Evolutionary conservation across 2,113 vertebrate species (phyloP).

Genomic region (Arizona elegans): DNA sequence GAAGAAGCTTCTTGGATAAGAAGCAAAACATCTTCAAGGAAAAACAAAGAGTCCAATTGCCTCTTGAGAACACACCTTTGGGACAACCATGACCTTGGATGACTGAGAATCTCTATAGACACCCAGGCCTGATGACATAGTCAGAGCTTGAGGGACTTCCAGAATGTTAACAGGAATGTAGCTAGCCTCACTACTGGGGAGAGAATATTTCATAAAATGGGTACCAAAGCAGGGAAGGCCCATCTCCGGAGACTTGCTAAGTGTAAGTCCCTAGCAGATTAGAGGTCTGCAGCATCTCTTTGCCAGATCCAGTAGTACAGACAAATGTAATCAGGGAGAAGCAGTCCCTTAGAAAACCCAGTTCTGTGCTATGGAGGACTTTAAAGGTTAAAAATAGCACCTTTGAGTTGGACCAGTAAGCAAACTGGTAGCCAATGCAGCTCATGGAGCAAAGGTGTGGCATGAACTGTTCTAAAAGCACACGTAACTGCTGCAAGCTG

Average conservation of each 20-base stretch:
- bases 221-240: neutral
- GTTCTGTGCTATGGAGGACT: neutral
- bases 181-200: neutral
- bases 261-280: neutral
- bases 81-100: neutral
- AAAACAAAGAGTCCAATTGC: neutral
- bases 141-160: neutral
- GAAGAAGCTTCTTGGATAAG: neutral
- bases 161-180: neutral
- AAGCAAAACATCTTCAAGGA: neutral
- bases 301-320: neutral
- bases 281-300: neutral
- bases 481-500: neutral
- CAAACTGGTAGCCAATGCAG: neutral
- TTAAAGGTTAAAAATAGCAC: neutral
- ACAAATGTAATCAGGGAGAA: neutral
- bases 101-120: neutral
- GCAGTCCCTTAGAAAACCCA: neutral
- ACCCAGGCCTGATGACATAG: neutral
- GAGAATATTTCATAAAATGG: neutral
- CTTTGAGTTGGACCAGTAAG: neutral
- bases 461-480: neutral
- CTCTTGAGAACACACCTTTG: neutral
- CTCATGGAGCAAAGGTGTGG: neutral
- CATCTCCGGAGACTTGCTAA: neutral